Evolutionary conservation across 2,113 vertebrate genomes (phyloP).

Genomic region (Macrotis lagotis): DNA sequence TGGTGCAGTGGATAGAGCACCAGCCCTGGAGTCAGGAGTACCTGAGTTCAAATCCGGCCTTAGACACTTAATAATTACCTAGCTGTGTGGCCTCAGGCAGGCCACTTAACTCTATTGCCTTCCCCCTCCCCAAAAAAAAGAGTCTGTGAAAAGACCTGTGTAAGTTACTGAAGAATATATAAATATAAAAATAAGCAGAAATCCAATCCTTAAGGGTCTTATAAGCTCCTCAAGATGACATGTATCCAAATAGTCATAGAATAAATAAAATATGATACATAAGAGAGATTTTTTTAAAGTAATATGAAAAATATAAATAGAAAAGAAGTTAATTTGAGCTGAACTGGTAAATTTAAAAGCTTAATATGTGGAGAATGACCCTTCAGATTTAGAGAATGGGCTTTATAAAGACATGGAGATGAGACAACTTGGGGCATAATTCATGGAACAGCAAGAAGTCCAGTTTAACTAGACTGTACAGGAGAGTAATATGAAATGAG

Average conservation of each 20-base stretch:
- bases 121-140: no score
- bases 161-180: neutral
- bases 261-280: neutral
- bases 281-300: neutral
- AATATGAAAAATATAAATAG: neutral
- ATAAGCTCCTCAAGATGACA: neutral
- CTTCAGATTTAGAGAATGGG: neutral
- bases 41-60: no score
- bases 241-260: neutral
- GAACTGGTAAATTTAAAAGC: neutral
- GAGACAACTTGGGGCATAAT: neutral
- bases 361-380: neutral
- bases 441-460: neutral
- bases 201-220: neutral
- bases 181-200: neutral
- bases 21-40: no score
- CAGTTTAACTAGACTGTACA: neutral
- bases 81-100: no score
- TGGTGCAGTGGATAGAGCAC: no score
- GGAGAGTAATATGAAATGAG: neutral
- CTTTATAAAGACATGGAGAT: neutral
- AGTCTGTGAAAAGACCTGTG: neutral
- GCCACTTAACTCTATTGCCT: no score
- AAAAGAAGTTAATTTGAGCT: neutral
- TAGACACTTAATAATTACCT: no score